Conservation (phyloP, 2,888 invertebrate species). For the Coecobrya sp. region DNA sequence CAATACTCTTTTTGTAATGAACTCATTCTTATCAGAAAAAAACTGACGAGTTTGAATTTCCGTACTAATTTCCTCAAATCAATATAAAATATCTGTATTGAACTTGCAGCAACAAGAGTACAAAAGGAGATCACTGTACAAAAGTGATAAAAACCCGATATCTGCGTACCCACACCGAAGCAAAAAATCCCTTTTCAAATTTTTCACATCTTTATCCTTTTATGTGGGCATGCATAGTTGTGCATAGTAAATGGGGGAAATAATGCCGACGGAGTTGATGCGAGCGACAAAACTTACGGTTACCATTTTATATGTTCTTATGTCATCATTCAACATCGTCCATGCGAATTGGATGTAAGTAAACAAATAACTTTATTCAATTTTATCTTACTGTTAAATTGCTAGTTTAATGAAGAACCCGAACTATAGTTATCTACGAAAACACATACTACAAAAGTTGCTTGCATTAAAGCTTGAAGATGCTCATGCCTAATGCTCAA, state of each 20-base stretch:
- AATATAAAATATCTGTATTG: not conserved
- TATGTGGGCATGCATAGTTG: slow-evolving; percentile 79
- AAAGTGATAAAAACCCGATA: slow-evolving; percentile 9
- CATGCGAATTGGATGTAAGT: slow-evolving; percentile 86
- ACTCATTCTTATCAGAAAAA: not conserved
- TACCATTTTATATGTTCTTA: slow-evolving; percentile 77
- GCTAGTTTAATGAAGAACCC: not conserved
- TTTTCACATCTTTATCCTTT: slow-evolving; percentile 39
- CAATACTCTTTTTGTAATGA: not conserved
- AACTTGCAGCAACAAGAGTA: not conserved
- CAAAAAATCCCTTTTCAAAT: not conserved
- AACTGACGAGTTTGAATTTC: not conserved
- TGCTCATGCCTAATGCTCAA: no score
- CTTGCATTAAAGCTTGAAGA: no score
- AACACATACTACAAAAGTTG: no score
- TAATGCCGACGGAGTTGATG: slow-evolving; percentile 82
- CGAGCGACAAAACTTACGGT: slow-evolving; percentile 76
- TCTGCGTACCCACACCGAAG: not conserved
- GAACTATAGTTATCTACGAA: no score
- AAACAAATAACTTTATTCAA: not conserved
- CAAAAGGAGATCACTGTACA: not conserved
- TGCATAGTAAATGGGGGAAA: slow-evolving; percentile 77
- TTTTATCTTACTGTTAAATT: not conserved
- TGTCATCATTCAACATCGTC: slow-evolving; percentile 81
- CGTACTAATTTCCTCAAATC: not conserved